phyloP scores from a whole-genome alignment of 2,888 invertebrate species.

The Subacronicta megacephala region DNA sequence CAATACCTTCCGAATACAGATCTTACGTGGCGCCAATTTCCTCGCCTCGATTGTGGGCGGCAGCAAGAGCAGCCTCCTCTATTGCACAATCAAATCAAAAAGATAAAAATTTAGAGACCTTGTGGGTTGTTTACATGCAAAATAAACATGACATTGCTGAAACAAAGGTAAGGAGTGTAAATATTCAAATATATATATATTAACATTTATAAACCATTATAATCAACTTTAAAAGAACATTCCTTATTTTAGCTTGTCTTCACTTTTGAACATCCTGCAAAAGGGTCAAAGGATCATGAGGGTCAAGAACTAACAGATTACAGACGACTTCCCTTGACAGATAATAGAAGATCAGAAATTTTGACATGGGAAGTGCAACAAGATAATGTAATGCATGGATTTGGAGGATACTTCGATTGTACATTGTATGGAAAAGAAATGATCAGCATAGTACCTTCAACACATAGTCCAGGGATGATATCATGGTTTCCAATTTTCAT shows the following conservation, averaged over 20 bases:
- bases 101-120: slow-evolving; percentile 92
- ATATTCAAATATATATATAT: neutral
- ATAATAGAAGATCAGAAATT: slow-evolving; percentile 93
- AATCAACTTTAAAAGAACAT: too few species aligned
- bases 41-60: slow-evolving; percentile 95
- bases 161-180: slow-evolving; percentile 85
- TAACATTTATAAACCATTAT: too few species aligned
- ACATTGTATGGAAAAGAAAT: slow-evolving; percentile 95
- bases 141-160: slow-evolving; percentile 94
- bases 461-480: slow-evolving; percentile 97
- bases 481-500: slow-evolving; percentile 99
- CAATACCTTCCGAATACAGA: slow-evolving; percentile 96
- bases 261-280: slow-evolving; percentile 97
- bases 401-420: slow-evolving; percentile 98
- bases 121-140: slow-evolving; percentile 97
- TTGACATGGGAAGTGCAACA: slow-evolving; percentile 92
- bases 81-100: slow-evolving; percentile 62
- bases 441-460: slow-evolving; percentile 96
- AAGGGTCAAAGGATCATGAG: slow-evolving; percentile 91
- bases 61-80: slow-evolving; percentile 86
- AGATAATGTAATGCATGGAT: slow-evolving; percentile 96
- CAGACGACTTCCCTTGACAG: slow-evolving; percentile 91
- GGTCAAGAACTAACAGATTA: slow-evolving; percentile 92
- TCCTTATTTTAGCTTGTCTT: slow-evolving; percentile 91
- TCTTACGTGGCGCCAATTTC: slow-evolving; percentile 98